Base-by-base conservation (phyloP, 2,888 invertebrate genomes). In the Caenorhabditis sp. region DNA sequence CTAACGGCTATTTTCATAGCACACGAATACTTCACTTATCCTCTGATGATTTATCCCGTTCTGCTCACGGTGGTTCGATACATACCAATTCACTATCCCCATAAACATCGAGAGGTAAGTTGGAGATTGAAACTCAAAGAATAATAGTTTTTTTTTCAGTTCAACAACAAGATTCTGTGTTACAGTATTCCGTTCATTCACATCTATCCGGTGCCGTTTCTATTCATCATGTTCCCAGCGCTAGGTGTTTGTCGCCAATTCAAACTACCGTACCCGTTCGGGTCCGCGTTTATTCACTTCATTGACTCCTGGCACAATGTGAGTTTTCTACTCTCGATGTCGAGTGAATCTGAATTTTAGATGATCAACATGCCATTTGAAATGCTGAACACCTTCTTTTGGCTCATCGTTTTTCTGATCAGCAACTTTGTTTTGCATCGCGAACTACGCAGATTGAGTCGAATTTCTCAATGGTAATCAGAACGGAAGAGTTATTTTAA, bases 201-300 rank as follows among this genome's bases (percentile, higher is more conserved):
- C 28, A 2, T 74, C 24, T 54, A 64, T 28, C 54, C 74, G n/a
- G 26, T 74, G 7, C 31, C 24, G 0, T 63, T 74, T n/a, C 19
- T 64, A 14, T 74, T 63, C 54, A 54, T 64, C 28, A 63, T 74
- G 74, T 44, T 41, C 19, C 74, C 74, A 19, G 51, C 74, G 12
- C 41, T 74, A 19, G 74, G 74, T 41, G 74, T 74, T 7, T 74
- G 74, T 41, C 51, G 74, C 5, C 74, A 74, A 54, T 49, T 31
- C 1, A 19, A 19, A 12, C 2, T 19, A 12, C 74, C 74, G 1
- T 74, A 74, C 51, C 51, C 47, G 7, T 74, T 74, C 8, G 74
- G 74, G 35, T 61, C 63, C 6, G 54, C 49, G 8, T 64, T 26
- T 12, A 54, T 74, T 22, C 74, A 74, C 22, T 74, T 74, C 16